A percentile compares a stretch with the other conserved stretches of the same genome.
Conservation (phyloP, 2,888 invertebrate genomes). For the Pterobdella sp. region DNA sequence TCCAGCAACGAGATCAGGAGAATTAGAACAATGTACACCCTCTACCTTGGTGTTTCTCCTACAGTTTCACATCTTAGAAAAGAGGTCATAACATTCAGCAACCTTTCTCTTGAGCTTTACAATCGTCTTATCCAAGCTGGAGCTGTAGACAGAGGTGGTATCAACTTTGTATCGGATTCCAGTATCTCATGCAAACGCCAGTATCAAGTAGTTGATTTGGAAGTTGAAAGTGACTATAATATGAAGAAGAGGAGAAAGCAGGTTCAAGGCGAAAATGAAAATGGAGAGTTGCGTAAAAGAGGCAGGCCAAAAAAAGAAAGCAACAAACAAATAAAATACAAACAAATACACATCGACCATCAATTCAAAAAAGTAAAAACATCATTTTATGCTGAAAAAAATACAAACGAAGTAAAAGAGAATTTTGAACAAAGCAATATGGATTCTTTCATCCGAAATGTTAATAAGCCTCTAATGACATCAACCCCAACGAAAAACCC, state of each 20-base stretch:
- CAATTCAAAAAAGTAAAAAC: neutral
- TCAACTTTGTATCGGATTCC: neutral
- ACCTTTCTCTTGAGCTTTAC: slow-evolving; percentile 3
- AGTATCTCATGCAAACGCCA: no score
- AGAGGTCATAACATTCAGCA: slow-evolving; percentile 21
- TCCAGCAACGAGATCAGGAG: neutral
- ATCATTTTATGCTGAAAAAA: no score
- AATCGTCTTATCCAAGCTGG: slow-evolving; percentile 8
- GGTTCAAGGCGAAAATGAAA: neutral
- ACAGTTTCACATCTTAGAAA: slow-evolving; percentile 16
- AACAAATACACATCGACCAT: neutral
- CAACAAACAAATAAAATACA: neutral
- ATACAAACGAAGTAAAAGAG: neutral
- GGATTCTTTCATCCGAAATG: slow-evolving; percentile 1
- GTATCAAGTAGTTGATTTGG: neutral
- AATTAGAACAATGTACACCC: slow-evolving; percentile 15
- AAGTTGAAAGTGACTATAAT: no score
- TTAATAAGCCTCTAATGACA: slow-evolving; percentile 10
- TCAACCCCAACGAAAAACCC: slow-evolving; percentile 25
- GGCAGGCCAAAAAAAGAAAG: neutral
- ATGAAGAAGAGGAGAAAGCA: neutral
- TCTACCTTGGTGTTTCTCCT: slow-evolving; percentile 25
- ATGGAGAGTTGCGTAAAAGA: neutral
- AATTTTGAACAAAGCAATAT: neutral
- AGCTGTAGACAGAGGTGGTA: neutral